Percentiles rank a stretch among this genome's conserved stretches.
Evolutionary conservation across 2,888 invertebrate species (phyloP).

Genomic region (Dioctria linearis): DNA sequence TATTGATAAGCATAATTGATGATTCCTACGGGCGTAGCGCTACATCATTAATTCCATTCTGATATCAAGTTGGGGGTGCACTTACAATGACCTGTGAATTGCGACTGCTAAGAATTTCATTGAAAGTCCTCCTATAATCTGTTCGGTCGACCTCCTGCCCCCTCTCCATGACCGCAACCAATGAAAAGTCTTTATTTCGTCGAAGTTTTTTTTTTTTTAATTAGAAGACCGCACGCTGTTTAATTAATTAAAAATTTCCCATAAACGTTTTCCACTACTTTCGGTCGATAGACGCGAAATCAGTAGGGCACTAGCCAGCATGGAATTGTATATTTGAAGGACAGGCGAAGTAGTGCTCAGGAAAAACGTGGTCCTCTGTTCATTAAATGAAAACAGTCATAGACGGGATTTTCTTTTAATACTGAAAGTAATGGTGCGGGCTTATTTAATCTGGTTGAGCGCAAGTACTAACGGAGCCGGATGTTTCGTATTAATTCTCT

Average conservation of each 20-base stretch:
- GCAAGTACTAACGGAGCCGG: conserved; percentile 1
- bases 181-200: no score
- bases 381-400: not conserved
- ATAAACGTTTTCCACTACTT: conserved; percentile 8
- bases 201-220: not conserved
- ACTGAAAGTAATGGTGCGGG: not conserved
- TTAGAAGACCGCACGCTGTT: conserved; percentile 24
- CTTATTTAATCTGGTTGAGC: not conserved
- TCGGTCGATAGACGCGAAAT: not conserved
- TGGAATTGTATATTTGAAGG: not conserved
- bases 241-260: conserved; percentile 41
- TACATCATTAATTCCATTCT: conserved; percentile 49
- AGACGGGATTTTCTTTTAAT: not conserved
- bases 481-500: conserved; percentile 2
- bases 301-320: no score
- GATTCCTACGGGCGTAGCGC: conserved; percentile 55
- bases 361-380: not conserved
- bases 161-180: no score
- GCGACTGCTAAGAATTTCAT: no score
- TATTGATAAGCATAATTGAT: conserved; percentile 61
- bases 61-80: conserved; percentile 36
- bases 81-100: not conserved
- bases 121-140: no score
- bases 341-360: not conserved
- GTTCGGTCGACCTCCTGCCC: no score